These are phyloP conservation scores for Philopotamus ludificatus DNA, from an alignment of 1,140 invertebrate genomes.

Conservation along the genomic window DNA sequence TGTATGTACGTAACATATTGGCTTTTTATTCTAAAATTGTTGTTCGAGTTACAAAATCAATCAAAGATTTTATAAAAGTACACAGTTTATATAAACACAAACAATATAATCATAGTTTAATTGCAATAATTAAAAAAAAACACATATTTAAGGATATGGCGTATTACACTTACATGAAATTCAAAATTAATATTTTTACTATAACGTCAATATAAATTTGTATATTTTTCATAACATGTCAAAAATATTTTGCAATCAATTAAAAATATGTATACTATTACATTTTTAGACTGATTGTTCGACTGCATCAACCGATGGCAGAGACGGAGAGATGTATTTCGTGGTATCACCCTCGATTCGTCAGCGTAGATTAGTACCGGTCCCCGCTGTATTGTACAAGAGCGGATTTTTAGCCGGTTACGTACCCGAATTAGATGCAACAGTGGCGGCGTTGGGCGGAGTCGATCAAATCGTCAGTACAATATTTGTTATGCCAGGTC, in stretches of 20 bases:
- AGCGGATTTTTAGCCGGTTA: constrained; percentile 76
- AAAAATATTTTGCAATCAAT: background rate
- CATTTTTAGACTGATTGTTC: constrained; percentile 71
- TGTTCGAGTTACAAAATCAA: too few relatives aligned
- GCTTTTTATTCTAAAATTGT: too few relatives aligned
- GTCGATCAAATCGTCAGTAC: constrained; percentile 70
- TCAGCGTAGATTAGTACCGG: constrained; percentile 74
- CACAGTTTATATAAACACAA: too few relatives aligned
- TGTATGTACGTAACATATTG: too few relatives aligned
- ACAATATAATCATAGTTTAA: too few relatives aligned
- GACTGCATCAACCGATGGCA: constrained; percentile 65
- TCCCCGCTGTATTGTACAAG: constrained; percentile 77
- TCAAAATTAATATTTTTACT: too few relatives aligned
- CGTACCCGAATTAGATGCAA: constrained; percentile 77
- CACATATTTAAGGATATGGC: too few relatives aligned
- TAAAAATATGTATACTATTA: constrained; percentile 10
- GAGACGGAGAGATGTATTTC: constrained; percentile 82
- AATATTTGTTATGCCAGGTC: constrained; percentile 76
- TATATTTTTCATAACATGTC: background rate
- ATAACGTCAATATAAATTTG: too few relatives aligned
- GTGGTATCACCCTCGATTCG: constrained; percentile 75
- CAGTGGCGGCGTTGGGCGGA: constrained; percentile 72
- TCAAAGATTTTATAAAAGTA: too few relatives aligned
- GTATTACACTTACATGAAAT: too few relatives aligned
- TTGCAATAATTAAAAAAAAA: too few relatives aligned